These are phyloP conservation scores for Rhinolophus sinicus DNA, from an alignment of 2,113 vertebrate species.

Conservation along the genomic window DNA sequence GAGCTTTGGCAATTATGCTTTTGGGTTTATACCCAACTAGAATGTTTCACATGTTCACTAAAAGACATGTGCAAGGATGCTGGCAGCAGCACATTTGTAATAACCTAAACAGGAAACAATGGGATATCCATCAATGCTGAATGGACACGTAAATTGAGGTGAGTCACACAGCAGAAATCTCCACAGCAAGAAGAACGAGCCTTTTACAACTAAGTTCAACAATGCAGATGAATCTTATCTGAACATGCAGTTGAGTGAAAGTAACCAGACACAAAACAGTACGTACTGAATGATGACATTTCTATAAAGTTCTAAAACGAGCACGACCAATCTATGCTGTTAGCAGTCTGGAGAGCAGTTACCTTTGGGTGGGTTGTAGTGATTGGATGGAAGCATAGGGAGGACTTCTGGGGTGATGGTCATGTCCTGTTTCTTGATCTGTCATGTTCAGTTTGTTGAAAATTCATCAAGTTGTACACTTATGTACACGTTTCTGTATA, in stretches of 20 bases:
- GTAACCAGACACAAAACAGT: neutral
- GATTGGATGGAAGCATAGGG: neutral
- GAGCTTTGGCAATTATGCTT: neutral
- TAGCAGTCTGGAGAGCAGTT: neutral
- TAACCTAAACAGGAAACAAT: neutral
- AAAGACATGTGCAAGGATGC: neutral
- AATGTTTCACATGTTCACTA: neutral
- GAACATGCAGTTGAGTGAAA: neutral
- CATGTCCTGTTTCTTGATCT: neutral
- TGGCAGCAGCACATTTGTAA: neutral
- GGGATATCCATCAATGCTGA: neutral
- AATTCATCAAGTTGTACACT: neutral
- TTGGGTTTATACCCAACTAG: neutral
- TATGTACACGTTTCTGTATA: neutral
- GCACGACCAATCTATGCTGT: neutral
- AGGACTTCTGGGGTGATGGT: neutral
- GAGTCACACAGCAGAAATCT: neutral
- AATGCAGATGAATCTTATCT: neutral
- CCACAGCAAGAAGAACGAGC: neutral
- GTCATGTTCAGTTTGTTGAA: neutral
- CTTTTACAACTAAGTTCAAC: fast-evolving
- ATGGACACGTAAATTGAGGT: neutral
- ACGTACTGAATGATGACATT: neutral
- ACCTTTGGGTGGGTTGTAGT: too few relatives aligned
- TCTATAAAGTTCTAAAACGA: neutral